Conservation (phyloP, 2,797 vertebrate species). For the Anisognathus igniventris region DNA sequence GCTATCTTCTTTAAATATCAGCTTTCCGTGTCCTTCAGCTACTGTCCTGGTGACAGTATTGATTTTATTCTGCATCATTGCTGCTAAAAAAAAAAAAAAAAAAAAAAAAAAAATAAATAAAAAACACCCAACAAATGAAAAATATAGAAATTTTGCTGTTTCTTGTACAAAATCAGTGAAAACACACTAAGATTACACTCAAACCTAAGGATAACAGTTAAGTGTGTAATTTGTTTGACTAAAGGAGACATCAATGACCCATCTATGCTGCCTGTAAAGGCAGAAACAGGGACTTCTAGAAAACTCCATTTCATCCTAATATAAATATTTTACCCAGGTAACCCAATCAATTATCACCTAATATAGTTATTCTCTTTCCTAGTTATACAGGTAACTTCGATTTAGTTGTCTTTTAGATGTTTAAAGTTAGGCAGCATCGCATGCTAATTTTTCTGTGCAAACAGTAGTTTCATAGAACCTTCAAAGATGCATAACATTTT, state of each 20-base stretch:
- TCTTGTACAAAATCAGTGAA: neutral
- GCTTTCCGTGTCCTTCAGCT: neutral
- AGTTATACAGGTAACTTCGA: neutral
- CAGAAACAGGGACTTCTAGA: neutral
- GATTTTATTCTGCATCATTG: neutral
- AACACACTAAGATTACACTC: neutral
- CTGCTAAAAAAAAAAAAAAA: neutral
- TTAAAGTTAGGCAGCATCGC: neutral
- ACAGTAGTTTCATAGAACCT: neutral
- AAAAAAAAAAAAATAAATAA: too few species aligned
- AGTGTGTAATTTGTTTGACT: neutral
- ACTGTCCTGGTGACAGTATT: neutral
- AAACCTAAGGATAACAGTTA: neutral
- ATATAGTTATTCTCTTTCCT: neutral
- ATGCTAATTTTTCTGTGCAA: neutral
- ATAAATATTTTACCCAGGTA: neutral
- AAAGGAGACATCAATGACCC: neutral
- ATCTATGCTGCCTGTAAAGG: neutral
- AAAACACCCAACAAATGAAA: fast-evolving
- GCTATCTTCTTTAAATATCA: neutral
- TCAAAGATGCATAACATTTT: neutral
- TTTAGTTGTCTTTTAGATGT: neutral
- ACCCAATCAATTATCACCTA: neutral
- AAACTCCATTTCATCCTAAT: neutral
- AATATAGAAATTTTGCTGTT: neutral